phyloP scores from a whole-genome alignment of 2,797 vertebrate species.

The Diplodus sargus region DNA sequence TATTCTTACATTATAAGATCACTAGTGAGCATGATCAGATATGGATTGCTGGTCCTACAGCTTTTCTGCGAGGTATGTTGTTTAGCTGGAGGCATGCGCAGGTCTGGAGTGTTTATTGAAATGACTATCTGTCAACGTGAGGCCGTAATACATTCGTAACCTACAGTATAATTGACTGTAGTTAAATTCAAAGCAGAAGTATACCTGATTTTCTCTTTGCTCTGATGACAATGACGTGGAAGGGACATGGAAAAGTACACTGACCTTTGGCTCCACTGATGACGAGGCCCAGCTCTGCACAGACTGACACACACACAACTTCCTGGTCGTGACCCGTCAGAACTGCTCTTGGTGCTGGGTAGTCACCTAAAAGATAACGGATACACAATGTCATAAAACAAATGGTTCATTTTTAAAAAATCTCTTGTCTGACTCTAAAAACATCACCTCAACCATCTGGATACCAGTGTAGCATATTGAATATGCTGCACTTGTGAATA shows the following conservation, averaged over 20 bases:
- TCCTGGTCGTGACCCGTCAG: slow-evolving; percentile 97
- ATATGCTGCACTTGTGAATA: neutral
- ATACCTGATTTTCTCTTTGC: neutral
- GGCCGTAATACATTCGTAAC: neutral
- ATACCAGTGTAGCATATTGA: neutral
- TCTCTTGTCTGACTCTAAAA: neutral
- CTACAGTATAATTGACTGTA: neutral
- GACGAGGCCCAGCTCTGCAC: slow-evolving; percentile 96
- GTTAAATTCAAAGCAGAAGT: neutral
- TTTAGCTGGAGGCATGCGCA: neutral
- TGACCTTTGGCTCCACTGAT: slow-evolving; percentile 99
- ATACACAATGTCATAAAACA: slow-evolving; percentile 17
- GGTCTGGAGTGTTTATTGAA: neutral
- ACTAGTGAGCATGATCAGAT: neutral
- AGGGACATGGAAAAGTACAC: slow-evolving; percentile 49
- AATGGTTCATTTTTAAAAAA: neutral
- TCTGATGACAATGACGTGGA: slow-evolving; percentile 1
- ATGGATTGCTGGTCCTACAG: neutral
- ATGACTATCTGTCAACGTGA: neutral
- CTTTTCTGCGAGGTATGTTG: slow-evolving; percentile 7
- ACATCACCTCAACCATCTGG: neutral
- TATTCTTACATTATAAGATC: neutral
- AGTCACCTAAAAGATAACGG: slow-evolving; percentile 88
- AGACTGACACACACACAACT: slow-evolving; percentile 97
- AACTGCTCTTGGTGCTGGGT: slow-evolving; percentile 95